These are phyloP conservation scores for Cyprinodon diabolis DNA, from an alignment of 2,797 vertebrate species.

Conservation along the genomic window DNA sequence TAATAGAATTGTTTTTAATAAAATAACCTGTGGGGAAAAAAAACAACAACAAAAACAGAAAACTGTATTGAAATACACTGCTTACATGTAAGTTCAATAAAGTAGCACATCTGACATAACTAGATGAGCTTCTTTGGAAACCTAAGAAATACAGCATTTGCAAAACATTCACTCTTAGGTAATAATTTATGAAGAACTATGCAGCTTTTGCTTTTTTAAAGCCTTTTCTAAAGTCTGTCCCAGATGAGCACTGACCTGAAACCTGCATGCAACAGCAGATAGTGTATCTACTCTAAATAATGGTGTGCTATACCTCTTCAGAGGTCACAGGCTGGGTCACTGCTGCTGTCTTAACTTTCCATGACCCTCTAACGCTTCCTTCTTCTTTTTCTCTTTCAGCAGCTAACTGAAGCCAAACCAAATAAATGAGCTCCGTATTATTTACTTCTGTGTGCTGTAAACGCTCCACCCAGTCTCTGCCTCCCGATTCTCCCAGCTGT, in stretches of 20 bases:
- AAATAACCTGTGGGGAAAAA: not conserved
- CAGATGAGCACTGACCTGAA: slow-evolving; percentile 3
- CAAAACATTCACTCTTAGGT: not conserved
- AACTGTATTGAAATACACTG: not conserved
- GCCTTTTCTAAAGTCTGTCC: not conserved
- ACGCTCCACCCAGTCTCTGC: slow-evolving; percentile 52
- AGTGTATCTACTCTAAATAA: not conserved
- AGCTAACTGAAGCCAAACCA: slow-evolving; percentile 36
- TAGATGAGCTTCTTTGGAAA: not conserved
- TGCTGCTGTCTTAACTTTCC: slow-evolving; percentile 34
- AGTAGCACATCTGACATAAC: not conserved
- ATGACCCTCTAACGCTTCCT: slow-evolving; percentile 16
- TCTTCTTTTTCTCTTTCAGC: slow-evolving; percentile 29
- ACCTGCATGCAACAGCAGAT: slow-evolving; percentile 3
- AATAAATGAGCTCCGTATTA: slow-evolving; percentile 34
- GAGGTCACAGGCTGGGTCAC: not conserved
- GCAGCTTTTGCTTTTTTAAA: not conserved
- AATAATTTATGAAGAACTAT: not conserved
- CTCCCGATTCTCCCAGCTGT: slow-evolving; percentile 42
- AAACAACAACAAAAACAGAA: not conserved
- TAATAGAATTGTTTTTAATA: not conserved
- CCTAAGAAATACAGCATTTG: not conserved
- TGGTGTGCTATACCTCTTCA: slow-evolving; percentile 3
- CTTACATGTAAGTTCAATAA: not conserved
- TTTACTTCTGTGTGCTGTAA: slow-evolving; percentile 26